phyloP scores from a whole-genome alignment of 2,888 invertebrate species.

The Oscheius sp. region DNA sequence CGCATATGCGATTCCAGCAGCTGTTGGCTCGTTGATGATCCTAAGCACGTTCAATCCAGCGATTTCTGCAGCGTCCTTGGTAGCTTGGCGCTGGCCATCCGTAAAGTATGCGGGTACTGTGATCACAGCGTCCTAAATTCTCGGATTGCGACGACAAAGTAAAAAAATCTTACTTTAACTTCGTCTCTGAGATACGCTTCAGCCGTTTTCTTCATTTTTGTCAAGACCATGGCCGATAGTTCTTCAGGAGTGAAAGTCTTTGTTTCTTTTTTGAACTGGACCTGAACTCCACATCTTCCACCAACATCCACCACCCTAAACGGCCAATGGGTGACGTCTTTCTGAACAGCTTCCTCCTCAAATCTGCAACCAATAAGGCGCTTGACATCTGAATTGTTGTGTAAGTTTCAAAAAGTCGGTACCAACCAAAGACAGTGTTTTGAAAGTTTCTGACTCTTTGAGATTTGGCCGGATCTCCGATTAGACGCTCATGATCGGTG shows the following conservation, averaged over 20 bases:
- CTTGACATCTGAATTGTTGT: constrained; percentile 66
- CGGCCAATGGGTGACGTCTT: constrained; percentile 75
- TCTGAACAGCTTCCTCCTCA: constrained; percentile 74
- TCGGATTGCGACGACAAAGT: constrained; percentile 74
- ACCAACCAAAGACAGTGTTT: constrained; percentile 76
- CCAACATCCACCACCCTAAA: constrained; percentile 73
- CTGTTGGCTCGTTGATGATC: constrained; percentile 75
- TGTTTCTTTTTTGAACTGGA: constrained; percentile 87
- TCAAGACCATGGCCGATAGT: constrained; percentile 69
- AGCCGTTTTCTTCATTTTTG: constrained; percentile 73
- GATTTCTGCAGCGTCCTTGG: constrained; percentile 74
- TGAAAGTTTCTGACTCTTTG: constrained; percentile 77
- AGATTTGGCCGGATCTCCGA: constrained; percentile 77
- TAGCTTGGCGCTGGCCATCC: constrained; percentile 88
- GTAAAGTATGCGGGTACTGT: constrained; percentile 98
- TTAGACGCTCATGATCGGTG: constrained; percentile 76
- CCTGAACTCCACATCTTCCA: constrained; percentile 78
- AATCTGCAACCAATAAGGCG: constrained; percentile 76
- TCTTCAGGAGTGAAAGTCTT: constrained; percentile 79
- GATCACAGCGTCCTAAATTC: constrained; percentile 86
- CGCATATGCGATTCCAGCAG: constrained; percentile 87
- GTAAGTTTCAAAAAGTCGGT: not conserved
- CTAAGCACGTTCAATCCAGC: constrained; percentile 75
- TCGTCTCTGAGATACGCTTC: constrained; percentile 81
- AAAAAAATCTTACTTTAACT: constrained; percentile 78